Percentiles rank a stretch among this genome's conserved stretches.
These are phyloP conservation scores for Pogonognathellus flavescens DNA, from an alignment of 1,140 invertebrate species.

Conservation along the genomic window DNA sequence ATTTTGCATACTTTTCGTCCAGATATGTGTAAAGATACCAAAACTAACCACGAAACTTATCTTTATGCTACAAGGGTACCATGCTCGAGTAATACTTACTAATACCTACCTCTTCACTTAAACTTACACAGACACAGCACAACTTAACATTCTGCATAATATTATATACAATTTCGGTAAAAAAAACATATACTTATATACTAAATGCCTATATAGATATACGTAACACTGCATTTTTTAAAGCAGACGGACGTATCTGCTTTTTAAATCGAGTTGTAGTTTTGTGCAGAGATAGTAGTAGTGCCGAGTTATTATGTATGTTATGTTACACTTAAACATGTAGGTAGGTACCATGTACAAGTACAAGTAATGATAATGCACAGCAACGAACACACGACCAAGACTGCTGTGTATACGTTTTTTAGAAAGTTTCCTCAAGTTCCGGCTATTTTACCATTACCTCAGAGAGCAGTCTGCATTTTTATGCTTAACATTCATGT, in stretches of 20 bases:
- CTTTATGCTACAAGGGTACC: too few relatives aligned
- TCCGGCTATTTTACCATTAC: conserved; percentile 8
- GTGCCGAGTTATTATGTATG: too few relatives aligned
- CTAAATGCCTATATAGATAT: too few relatives aligned
- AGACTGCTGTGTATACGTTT: neutral
- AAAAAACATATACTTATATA: neutral
- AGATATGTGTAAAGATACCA: neutral
- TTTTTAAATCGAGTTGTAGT: conserved; percentile 16
- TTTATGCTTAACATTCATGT: neutral
- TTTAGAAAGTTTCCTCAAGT: conserved; percentile 39
- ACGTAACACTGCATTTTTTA: neutral
- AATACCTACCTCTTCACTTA: too few relatives aligned
- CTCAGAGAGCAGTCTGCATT: neutral
- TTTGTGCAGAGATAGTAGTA: neutral
- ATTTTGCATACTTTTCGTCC: neutral
- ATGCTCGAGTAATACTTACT: too few relatives aligned
- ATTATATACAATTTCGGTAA: too few relatives aligned
- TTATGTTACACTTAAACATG: too few relatives aligned
- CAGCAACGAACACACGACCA: too few relatives aligned
- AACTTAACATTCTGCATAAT: too few relatives aligned
- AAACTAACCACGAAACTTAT: too few relatives aligned
- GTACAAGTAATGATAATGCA: too few relatives aligned
- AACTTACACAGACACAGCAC: too few relatives aligned
- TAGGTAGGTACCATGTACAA: neutral
- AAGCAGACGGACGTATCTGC: neutral